Conservation (phyloP, 2,113 vertebrate species). For the Morone chrysops region DNA sequence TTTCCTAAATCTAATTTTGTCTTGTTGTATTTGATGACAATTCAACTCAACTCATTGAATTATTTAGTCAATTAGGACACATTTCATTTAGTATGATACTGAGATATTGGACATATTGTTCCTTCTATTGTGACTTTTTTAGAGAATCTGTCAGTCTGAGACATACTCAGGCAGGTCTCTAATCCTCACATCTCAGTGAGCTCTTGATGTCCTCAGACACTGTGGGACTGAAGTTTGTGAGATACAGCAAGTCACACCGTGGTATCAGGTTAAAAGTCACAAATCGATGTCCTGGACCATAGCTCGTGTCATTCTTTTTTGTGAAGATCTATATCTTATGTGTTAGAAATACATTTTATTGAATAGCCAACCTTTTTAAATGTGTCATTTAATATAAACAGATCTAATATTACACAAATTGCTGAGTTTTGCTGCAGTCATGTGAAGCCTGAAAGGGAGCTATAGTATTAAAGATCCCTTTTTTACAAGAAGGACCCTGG, state of each 20-base stretch:
- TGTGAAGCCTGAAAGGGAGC: not conserved
- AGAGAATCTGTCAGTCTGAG: constrained; percentile 2
- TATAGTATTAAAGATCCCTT: not conserved
- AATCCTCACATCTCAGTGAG: constrained; percentile 53
- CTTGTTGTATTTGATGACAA: not conserved
- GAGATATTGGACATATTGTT: not conserved
- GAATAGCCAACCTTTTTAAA: constrained; percentile 7
- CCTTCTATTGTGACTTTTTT: constrained; percentile 2
- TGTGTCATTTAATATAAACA: not conserved
- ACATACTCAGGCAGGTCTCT: constrained; percentile 24
- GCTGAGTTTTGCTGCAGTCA: not conserved
- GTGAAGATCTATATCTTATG: constrained; percentile 21
- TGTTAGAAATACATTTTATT: not conserved
- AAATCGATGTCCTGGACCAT: constrained; percentile 38
- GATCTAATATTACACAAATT: constrained; percentile 12
- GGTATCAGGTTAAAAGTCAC: constrained; percentile 44
- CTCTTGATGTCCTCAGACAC: constrained; percentile 42
- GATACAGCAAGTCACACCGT: constrained; percentile 43
- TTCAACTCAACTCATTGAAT: not conserved
- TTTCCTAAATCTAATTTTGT: constrained; percentile 5
- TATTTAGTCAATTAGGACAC: not conserved
- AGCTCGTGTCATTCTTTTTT: constrained; percentile 33
- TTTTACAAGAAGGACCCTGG: not conserved
- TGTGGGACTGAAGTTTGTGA: constrained; percentile 23
- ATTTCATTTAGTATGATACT: not conserved